A percentile compares a stretch with the other conserved stretches of the same genome.
These are phyloP conservation scores for Luidia sarsii DNA, from an alignment of 53 echinoderm and acorn worm species.

Conservation along the genomic window DNA sequence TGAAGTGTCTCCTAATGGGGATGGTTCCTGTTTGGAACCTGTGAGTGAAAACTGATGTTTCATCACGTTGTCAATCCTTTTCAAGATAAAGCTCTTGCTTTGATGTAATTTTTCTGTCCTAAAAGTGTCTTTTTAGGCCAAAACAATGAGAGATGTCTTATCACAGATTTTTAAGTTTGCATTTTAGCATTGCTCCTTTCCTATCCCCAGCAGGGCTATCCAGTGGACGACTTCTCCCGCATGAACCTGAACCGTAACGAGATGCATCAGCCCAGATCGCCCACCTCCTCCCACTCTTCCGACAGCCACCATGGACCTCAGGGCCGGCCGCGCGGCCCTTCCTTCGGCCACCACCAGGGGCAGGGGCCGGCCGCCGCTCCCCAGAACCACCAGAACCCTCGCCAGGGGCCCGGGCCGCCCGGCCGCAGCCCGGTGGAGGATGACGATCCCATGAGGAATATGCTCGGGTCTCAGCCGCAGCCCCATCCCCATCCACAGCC, in stretches of 20 bases:
- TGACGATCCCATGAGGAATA: constrained; percentile 15
- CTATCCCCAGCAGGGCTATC: not conserved
- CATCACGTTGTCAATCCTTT: too few species aligned
- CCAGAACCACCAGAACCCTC: constrained; percentile 10
- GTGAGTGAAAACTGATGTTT: too few species aligned
- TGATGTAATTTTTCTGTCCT: too few species aligned
- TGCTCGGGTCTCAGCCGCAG: not conserved
- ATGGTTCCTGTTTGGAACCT: too few species aligned
- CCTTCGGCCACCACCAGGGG: not conserved
- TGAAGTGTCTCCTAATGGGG: too few species aligned
- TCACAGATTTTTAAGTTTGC: too few species aligned
- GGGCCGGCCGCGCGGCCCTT: not conserved
- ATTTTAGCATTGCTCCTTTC: too few species aligned
- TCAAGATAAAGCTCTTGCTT: too few species aligned
- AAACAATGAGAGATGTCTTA: too few species aligned
- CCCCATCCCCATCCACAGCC: constrained; percentile 10
- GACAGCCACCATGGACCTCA: constrained; percentile 22
- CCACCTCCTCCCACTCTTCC: constrained; percentile 51
- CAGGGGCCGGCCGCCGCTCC: not conserved
- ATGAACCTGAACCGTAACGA: constrained; percentile 25
- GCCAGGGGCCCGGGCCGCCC: constrained; percentile 21
- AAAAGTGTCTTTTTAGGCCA: too few species aligned
- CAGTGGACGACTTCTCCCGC: constrained; percentile 36
- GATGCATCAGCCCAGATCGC: constrained; percentile 40
- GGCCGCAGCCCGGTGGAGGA: constrained; percentile 13